Evolutionary conservation across 2,797 vertebrate species (phyloP).

Genomic region (Passerculus sandwichensis): DNA sequence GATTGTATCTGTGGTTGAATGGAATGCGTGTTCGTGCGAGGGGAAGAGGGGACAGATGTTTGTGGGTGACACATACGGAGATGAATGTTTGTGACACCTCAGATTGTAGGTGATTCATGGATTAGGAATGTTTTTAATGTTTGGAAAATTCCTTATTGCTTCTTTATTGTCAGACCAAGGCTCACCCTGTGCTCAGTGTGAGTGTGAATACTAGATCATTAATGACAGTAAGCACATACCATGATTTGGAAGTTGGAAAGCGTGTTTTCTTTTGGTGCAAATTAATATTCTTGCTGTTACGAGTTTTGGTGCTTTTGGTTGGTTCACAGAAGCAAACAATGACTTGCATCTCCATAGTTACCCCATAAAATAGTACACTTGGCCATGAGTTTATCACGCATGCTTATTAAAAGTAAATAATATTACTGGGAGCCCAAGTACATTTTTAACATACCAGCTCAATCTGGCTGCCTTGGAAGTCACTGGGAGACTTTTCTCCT

Average conservation of each 20-base stretch:
- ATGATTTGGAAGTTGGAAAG: background rate
- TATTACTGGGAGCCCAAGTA: background rate
- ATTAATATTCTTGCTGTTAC: background rate
- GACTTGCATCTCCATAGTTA: background rate
- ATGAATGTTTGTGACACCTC: constrained; percentile 35
- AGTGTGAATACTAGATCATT: background rate
- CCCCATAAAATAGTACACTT: background rate
- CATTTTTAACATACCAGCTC: constrained; percentile 11
- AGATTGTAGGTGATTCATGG: constrained; percentile 17
- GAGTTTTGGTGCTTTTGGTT: background rate
- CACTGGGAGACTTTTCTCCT: background rate
- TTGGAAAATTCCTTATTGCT: constrained; percentile 22
- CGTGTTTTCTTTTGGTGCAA: background rate
- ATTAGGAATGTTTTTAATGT: constrained; percentile 40
- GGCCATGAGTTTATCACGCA: background rate
- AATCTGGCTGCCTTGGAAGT: background rate
- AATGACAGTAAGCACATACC: background rate
- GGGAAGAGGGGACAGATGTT: constrained; percentile 60
- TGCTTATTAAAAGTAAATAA: constrained; percentile 21
- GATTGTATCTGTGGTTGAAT: constrained; percentile 73
- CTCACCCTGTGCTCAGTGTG: background rate
- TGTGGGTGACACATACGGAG: constrained; percentile 11
- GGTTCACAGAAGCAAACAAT: background rate
- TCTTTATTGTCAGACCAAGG: background rate
- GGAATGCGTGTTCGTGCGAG: constrained; percentile 48